Conservation (phyloP, 2,888 invertebrate species). For the Polylopha cassiicola region DNA sequence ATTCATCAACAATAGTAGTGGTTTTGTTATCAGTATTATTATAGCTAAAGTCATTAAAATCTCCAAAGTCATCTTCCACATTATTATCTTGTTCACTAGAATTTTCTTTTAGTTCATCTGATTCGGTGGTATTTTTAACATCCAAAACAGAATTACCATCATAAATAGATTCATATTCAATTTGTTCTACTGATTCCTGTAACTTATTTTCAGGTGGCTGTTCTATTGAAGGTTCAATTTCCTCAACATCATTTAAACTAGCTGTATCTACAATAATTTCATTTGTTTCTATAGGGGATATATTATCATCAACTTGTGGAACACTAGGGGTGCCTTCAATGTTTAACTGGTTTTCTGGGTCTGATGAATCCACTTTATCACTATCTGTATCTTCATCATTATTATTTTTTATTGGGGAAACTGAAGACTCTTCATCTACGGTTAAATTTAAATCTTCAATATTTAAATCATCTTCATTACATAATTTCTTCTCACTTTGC, state of each 20-base stretch:
- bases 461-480: constrained; percentile 37
- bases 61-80: constrained; percentile 65
- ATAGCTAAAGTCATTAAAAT: constrained; percentile 74
- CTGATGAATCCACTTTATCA: constrained; percentile 11
- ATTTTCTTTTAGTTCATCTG: constrained; percentile 6
- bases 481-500: constrained; percentile 5
- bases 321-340: constrained; percentile 12
- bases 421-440: constrained; percentile 40
- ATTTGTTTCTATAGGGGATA: constrained; percentile 1
- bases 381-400: constrained; percentile 10
- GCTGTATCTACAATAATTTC: constrained; percentile 1
- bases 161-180: constrained; percentile 1
- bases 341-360: constrained; percentile 12
- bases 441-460: constrained; percentile 60
- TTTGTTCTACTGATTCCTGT: constrained; percentile 19
- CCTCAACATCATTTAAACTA: constrained; percentile 16
- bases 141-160: background rate
- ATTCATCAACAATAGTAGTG: constrained; percentile 34
- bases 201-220: constrained; percentile 27
- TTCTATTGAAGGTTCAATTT: constrained; percentile 24
- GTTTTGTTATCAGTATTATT: constrained; percentile 35
- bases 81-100: constrained; percentile 21
- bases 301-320: constrained; percentile 4
- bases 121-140: background rate
- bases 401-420: constrained; percentile 20